Conservation (phyloP, 2,113 vertebrate genomes). For the Prionailurus bengalensis region DNA sequence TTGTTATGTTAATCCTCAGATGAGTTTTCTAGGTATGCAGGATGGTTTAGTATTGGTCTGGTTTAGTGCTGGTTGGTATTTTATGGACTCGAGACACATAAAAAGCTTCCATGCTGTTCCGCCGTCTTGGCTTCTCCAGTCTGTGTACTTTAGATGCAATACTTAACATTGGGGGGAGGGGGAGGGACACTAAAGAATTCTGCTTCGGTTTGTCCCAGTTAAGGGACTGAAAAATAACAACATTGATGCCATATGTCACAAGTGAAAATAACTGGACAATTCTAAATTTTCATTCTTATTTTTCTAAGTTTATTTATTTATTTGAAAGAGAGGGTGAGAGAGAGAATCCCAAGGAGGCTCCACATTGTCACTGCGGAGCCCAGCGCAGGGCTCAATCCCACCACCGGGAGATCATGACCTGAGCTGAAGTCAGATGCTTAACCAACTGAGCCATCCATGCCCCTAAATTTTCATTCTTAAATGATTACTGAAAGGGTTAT, state of each 20-base stretch:
- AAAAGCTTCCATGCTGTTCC: too few species aligned
- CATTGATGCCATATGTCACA: background rate
- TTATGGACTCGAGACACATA: too few species aligned
- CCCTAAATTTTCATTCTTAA: conserved; percentile 17
- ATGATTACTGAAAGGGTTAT: background rate
- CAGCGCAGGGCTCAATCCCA: background rate
- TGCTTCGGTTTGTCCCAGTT: background rate
- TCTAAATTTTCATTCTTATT: background rate
- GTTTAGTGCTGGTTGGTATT: too few species aligned
- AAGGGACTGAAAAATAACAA: background rate
- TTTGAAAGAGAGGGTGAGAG: too few species aligned
- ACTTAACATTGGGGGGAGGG: background rate
- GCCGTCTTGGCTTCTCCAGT: background rate
- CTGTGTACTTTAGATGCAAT: background rate
- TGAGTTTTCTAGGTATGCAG: too few species aligned
- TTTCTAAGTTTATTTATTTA: background rate
- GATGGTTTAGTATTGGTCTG: too few species aligned
- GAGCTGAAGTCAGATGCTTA: background rate
- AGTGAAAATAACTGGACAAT: background rate
- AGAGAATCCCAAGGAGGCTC: background rate
- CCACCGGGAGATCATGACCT: background rate
- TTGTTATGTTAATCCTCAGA: too few species aligned
- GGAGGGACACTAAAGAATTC: background rate
- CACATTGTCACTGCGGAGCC: too few species aligned
- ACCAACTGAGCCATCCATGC: background rate